Evolutionary conservation across 2,797 vertebrate genomes (phyloP).

Genomic region (Neosilurus hyrtlii): DNA sequence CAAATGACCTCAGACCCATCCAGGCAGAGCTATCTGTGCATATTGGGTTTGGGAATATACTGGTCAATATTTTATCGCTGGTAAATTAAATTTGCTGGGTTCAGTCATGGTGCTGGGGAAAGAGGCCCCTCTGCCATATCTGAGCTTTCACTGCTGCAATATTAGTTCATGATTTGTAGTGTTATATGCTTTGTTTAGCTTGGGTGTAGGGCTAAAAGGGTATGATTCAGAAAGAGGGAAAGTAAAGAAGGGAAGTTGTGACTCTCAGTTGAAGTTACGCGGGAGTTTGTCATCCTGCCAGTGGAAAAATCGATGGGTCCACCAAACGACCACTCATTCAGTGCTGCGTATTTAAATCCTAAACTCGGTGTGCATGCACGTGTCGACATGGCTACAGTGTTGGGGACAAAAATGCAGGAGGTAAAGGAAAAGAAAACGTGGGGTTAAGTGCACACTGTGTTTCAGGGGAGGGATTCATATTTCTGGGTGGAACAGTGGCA

Average conservation of each 20-base stretch:
- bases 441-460: too few species aligned
- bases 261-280: constrained; percentile 47
- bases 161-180: background rate
- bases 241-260: constrained; percentile 23
- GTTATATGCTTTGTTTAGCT: background rate
- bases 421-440: too few species aligned
- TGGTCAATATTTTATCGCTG: constrained; percentile 9
- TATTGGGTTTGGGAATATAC: constrained; percentile 6
- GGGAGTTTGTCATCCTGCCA: constrained; percentile 45
- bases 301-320: constrained; percentile 57
- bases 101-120: background rate
- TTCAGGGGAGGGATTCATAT: too few species aligned
- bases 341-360: constrained; percentile 34
- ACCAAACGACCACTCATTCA: constrained; percentile 42
- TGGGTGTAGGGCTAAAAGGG: background rate
- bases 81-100: background rate
- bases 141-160: background rate
- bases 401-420: background rate
- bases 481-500: too few species aligned
- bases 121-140: background rate
- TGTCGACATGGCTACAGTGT: background rate
- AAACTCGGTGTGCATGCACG: background rate
- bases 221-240: background rate
- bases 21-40: constrained; percentile 4
- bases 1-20: constrained; percentile 38